Conservation (phyloP, 2,888 invertebrate species). For the Tetheella fluctuosa region DNA sequence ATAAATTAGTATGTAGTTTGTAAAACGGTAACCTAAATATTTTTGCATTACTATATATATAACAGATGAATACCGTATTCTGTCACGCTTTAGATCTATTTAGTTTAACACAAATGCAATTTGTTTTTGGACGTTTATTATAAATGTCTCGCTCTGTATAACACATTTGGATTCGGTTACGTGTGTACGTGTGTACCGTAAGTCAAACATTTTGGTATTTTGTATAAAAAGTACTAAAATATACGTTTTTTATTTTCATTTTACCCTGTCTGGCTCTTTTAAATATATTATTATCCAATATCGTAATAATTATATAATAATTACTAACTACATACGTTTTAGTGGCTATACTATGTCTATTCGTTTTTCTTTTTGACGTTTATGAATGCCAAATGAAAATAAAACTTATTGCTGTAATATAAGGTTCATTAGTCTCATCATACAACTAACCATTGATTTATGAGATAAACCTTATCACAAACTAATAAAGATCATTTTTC, state of each 20-base stretch:
- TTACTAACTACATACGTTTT: too few species aligned
- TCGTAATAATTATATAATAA: too few species aligned
- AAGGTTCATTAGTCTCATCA: too few species aligned
- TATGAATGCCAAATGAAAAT: too few species aligned
- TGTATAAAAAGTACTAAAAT: slow-evolving; percentile 65
- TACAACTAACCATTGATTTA: too few species aligned
- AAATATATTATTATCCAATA: too few species aligned
- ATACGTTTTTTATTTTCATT: slow-evolving; percentile 21
- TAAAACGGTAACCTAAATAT: slow-evolving; percentile 25
- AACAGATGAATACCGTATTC: slow-evolving; percentile 28
- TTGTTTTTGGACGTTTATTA: slow-evolving; percentile 27
- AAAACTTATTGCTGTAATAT: too few species aligned
- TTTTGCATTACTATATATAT: slow-evolving; percentile 29
- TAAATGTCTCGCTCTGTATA: slow-evolving; percentile 36
- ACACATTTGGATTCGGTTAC: slow-evolving; percentile 52
- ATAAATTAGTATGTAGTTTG: slow-evolving; percentile 28
- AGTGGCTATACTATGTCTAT: too few species aligned
- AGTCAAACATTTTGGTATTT: slow-evolving; percentile 70
- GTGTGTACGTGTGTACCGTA: slow-evolving; percentile 57
- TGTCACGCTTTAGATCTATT: slow-evolving; percentile 33
- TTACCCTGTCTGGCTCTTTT: too few species aligned
- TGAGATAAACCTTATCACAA: too few species aligned
- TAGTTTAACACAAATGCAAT: slow-evolving; percentile 25
- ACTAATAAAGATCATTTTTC: too few species aligned
- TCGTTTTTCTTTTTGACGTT: too few species aligned